Conservation (phyloP, 2,888 invertebrate genomes). For the Leptogaster cylindrica region DNA sequence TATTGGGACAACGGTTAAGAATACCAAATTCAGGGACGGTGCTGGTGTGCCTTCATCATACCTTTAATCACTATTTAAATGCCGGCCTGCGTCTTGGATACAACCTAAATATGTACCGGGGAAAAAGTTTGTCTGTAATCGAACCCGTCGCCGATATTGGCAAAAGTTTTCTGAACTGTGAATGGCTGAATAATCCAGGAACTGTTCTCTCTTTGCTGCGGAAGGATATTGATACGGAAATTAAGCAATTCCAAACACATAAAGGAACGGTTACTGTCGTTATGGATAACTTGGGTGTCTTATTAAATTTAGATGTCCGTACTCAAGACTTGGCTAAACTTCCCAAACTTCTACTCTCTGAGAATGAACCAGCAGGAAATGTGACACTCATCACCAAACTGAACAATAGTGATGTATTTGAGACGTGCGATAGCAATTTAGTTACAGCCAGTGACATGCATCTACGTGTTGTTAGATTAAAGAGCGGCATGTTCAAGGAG, state of each 20-base stretch:
- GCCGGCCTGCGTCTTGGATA: slow-evolving; percentile 77
- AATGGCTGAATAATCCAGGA: slow-evolving; percentile 54
- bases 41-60: slow-evolving; percentile 73
- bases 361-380: slow-evolving; percentile 52
- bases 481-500: slow-evolving; percentile 75
- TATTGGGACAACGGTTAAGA: slow-evolving; percentile 69
- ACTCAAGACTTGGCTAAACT: slow-evolving; percentile 64
- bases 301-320: slow-evolving; percentile 70
- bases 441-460: slow-evolving; percentile 70
- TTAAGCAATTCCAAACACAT: slow-evolving; percentile 58
- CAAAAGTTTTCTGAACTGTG: slow-evolving; percentile 58
- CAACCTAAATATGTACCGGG: slow-evolving; percentile 66
- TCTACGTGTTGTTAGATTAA: slow-evolving; percentile 70
- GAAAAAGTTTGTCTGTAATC: slow-evolving; percentile 63
- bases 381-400: slow-evolving; percentile 67
- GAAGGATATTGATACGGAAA: slow-evolving; percentile 60
- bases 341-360: slow-evolving; percentile 59
- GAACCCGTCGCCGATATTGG: slow-evolving; percentile 65
- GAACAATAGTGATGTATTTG: slow-evolving; percentile 67
- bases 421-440: slow-evolving; percentile 67
- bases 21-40: slow-evolving; percentile 67
- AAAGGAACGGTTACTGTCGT: slow-evolving; percentile 66
- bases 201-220: slow-evolving; percentile 62
- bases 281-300: slow-evolving; percentile 75
- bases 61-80: slow-evolving; percentile 75